Conservation (phyloP, 2,888 invertebrate species). For the Dromius quadrimaculatus region DNA sequence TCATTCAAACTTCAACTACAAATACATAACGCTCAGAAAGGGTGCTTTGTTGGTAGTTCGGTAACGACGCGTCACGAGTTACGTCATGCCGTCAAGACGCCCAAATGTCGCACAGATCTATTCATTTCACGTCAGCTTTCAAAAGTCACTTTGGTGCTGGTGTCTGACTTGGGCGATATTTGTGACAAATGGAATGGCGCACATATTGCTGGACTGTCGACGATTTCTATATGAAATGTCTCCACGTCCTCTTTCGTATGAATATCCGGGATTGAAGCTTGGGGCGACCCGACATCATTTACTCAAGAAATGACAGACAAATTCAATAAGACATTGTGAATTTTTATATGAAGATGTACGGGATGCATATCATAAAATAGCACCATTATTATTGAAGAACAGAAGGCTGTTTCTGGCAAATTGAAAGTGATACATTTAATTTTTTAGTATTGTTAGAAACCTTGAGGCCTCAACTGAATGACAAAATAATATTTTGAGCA, state of each 20-base stretch:
- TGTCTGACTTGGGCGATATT: constrained; percentile 39
- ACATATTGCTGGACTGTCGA: constrained; percentile 49
- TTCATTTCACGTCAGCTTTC: constrained; percentile 52
- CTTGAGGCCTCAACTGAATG: no score
- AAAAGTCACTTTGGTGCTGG: constrained; percentile 46
- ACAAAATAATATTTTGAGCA: no score
- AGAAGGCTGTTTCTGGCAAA: no score
- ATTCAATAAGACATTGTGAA: constrained; percentile 38
- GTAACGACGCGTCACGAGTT: constrained; percentile 23
- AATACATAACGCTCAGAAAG: no score
- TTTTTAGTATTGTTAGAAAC: no score
- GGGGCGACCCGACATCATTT: constrained; percentile 6
- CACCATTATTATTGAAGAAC: no score
- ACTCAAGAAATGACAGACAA: constrained; percentile 26
- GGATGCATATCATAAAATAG: no score
- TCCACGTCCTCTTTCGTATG: constrained; percentile 22
- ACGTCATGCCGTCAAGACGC: constrained; percentile 14
- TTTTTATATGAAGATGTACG: no score
- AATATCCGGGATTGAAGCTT: constrained; percentile 7
- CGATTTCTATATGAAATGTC: constrained; percentile 51
- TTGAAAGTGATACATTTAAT: no score
- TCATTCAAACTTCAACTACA: no score
- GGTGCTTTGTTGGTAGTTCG: no score
- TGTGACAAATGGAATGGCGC: constrained; percentile 58
- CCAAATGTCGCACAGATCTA: constrained; percentile 44